A percentile compares a stretch with the other conserved stretches of the same genome.
phyloP scores from a whole-genome alignment of 2,888 invertebrate species.

The Drosophila buzzatii region DNA sequence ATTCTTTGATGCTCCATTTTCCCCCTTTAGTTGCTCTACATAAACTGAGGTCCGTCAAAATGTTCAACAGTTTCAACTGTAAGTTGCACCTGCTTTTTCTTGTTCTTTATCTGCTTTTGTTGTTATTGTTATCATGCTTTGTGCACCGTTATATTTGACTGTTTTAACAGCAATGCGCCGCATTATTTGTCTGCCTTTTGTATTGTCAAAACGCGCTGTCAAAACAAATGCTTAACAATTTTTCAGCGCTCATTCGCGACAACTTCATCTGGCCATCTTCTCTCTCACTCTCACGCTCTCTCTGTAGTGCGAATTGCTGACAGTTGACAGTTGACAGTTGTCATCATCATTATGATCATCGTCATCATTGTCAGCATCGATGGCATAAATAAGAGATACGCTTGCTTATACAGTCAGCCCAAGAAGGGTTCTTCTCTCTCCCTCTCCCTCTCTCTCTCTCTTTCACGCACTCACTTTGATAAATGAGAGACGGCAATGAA shows the following conservation, averaged over 20 bases:
- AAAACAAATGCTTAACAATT: constrained; percentile 77
- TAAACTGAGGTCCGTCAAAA: constrained; percentile 40
- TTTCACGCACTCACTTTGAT: constrained; percentile 51
- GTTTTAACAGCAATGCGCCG: constrained; percentile 30
- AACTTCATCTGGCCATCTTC: constrained; percentile 16
- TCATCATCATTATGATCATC: constrained; percentile 54
- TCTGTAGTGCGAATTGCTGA: constrained; percentile 55
- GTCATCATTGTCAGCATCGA: constrained; percentile 49
- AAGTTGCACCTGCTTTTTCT: background rate
- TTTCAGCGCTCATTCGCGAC: constrained; percentile 64
- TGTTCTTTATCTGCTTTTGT: background rate
- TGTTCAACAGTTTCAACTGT: constrained; percentile 47
- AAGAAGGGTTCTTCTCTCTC: constrained; percentile 42
- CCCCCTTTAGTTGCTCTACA: background rate
- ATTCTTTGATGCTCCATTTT: background rate
- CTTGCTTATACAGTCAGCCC: constrained; percentile 40
- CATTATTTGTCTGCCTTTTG: constrained; percentile 66
- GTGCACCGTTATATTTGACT: constrained; percentile 52
- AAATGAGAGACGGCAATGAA: constrained; percentile 73
- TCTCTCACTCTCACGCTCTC: background rate
- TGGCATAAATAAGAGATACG: constrained; percentile 66
- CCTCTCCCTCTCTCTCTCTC: background rate
- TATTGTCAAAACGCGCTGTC: constrained; percentile 76
- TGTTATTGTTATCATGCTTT: background rate
- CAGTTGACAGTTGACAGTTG: constrained; percentile 78